Conservation (phyloP, 1,140 invertebrate species). For the Lordiphosa stackelbergi region DNA sequence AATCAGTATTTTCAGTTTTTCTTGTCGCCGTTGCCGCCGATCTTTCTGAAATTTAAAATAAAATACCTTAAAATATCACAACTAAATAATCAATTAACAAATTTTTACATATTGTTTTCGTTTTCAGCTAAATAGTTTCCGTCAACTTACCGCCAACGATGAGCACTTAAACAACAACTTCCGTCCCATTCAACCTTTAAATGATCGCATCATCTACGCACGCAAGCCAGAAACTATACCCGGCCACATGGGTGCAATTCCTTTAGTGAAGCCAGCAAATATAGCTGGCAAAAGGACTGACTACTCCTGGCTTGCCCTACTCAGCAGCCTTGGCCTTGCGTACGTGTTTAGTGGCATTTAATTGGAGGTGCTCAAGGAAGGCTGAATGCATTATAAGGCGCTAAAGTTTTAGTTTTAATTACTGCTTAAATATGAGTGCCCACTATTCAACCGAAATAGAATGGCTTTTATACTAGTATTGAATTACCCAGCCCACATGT, state of each 20-base stretch:
- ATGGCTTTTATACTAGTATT: no score
- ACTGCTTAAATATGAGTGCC: no score
- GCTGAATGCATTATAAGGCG: slow-evolving; percentile 24
- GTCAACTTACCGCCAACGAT: slow-evolving; percentile 82
- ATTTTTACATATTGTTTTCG: no score
- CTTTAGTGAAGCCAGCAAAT: slow-evolving; percentile 46
- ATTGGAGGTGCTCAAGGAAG: slow-evolving; percentile 31
- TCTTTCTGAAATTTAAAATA: no score
- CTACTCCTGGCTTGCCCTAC: slow-evolving; percentile 11
- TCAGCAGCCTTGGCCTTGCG: slow-evolving; percentile 6
- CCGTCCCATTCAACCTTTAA: slow-evolving; percentile 85
- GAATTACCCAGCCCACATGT: no score
- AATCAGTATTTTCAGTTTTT: no score
- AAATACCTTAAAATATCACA: no score
- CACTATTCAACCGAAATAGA: no score
- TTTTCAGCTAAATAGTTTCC: slow-evolving; percentile 80
- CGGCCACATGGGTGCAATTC: slow-evolving; percentile 33
- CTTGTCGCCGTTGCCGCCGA: no score
- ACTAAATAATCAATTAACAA: no score
- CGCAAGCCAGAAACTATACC: not conserved
- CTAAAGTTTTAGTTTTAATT: slow-evolving; percentile 3
- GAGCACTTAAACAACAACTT: slow-evolving; percentile 86
- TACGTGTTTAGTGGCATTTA: slow-evolving; percentile 40
- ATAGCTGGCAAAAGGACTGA: slow-evolving; percentile 14
- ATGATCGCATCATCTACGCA: slow-evolving; percentile 80